Conservation (phyloP, 2,797 vertebrate species). For the Rhincodon typus region DNA sequence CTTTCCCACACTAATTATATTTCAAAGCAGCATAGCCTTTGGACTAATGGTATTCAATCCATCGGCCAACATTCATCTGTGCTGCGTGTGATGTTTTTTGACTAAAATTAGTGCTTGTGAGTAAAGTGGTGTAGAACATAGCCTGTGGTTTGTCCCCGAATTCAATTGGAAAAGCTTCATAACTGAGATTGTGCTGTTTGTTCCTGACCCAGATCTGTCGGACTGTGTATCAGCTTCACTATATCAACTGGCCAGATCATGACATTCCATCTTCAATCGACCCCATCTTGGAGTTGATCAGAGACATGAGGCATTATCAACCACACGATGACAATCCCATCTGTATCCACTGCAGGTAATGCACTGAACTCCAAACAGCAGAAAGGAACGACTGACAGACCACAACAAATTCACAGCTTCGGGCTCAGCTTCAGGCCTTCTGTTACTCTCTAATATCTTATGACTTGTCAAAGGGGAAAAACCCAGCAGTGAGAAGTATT, state of each 20-base stretch:
- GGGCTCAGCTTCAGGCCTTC: neutral
- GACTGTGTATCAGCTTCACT: conserved; percentile 82
- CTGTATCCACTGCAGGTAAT: conserved; percentile 93
- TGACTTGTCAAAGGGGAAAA: neutral
- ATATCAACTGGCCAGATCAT: conserved; percentile 91
- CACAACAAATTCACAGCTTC: neutral
- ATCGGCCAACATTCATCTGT: neutral
- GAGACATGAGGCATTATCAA: conserved; percentile 75
- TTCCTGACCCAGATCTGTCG: conserved; percentile 44
- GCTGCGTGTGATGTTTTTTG: neutral
- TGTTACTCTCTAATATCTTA: neutral
- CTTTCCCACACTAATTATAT: neutral
- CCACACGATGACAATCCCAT: conserved; percentile 67
- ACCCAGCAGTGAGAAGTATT: neutral
- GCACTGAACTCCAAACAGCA: neutral
- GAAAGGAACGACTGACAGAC: neutral
- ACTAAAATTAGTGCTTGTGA: neutral
- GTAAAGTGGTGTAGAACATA: neutral
- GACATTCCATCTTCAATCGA: conserved; percentile 79
- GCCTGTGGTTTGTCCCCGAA: neutral
- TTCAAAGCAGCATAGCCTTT: neutral
- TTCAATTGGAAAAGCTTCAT: neutral
- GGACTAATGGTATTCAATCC: no score
- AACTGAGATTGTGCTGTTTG: neutral
- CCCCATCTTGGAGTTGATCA: conserved; percentile 79